Evolutionary conservation across 2,888 invertebrate species (phyloP), one percentile per base, ranked within the genome.

Genomic region (Neelides folsomi): DNA sequence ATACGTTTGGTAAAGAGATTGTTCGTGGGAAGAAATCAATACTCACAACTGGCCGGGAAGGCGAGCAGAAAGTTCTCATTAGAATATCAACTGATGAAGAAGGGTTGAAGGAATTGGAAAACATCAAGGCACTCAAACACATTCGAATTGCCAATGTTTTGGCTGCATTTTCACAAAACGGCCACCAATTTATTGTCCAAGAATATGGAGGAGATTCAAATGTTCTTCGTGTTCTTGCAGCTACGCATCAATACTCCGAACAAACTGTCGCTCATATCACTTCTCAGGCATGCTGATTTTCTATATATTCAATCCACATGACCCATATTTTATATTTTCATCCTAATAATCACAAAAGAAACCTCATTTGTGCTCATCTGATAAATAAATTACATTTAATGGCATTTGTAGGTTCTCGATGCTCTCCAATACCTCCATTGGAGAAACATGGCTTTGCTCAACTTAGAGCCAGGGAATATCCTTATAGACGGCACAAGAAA

Each of bases 351-450:
- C 7, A 27, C 3, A 27, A 27, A 27, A 27, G 7, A 27, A 27
- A 27, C 3, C 7, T 27, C 27, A 5, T 27, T 27, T 27, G 7
- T 27, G 27, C 7, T 27, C 7, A 27, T 7, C 7, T 27, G 27
- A 27, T 27, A 27, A 5, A 27, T 27, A 3, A 27, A 27, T 27
- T 27, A 27, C 7, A 27, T 27, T 46, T 35, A 5, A 27, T 51
- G 7, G 40, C 49, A n/a, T 1, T 16, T 34, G 9, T 92, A 94
- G 73, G 68, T 86, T 53, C 74, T 97, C 57, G 76, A 81, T 66
- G 92, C 88, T 0, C 72, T 97, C 57, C 84, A 89, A 64, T 82
- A 92, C 67, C 87, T 97, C 82, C 95, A 98, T 68, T 81, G 82
- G 53, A 77, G 83, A 66, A 83, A 83, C 60, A 82, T 89, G 62